Base-by-base conservation (phyloP, 2,113 vertebrate species). In the Cygnus atratus region DNA sequence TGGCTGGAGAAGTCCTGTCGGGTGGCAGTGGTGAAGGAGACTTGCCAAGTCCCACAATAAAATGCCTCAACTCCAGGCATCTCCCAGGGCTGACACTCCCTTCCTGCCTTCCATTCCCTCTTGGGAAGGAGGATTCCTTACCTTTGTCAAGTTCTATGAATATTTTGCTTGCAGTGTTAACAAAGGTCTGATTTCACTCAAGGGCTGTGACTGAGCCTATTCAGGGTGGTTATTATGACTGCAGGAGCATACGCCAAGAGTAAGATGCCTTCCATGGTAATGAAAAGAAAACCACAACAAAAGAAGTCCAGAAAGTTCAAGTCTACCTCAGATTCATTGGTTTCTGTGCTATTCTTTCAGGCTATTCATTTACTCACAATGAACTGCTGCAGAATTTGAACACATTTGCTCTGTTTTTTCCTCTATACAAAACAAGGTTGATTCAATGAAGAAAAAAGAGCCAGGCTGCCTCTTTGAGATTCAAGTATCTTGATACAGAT, bases 251-350 rank as follows among this genome's bases (percentile, higher is more conserved):
- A 48, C 3, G 0, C 39, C 59, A 85, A n/a, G 84, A 79, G n/a
- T 28, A 65, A 75, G 76, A 68, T 92, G 65, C 66, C 65, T 92
- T 83, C 85, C 26, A 7, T 26, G 76, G 83, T 2, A 72, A 90
- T 68, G 70, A 93, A 97, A 94, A 75, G 92, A 94, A 96, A 91
- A 35, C 21, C 37, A 4, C 84, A 92, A 92, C 92, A 95, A 95
- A 97, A 91, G 81, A 46, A 89, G 67, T 39, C 80, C 67, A 67
- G 74, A 93, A 93, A 93, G 90, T 94, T 95, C 86, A 95, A 93
- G 93, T 41, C 95, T 31, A 73, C 84, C 95, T 91, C 94, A 91
- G 87, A 77, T 91, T 96, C 83, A 78, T 77, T 94, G 93, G 50
- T 92, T 95, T 78, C 90, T 71, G 61, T 2, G 7, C 58, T 50